These are phyloP conservation scores for Resseliella maxima DNA, from an alignment of 2,888 invertebrate genomes.

Conservation along the genomic window DNA sequence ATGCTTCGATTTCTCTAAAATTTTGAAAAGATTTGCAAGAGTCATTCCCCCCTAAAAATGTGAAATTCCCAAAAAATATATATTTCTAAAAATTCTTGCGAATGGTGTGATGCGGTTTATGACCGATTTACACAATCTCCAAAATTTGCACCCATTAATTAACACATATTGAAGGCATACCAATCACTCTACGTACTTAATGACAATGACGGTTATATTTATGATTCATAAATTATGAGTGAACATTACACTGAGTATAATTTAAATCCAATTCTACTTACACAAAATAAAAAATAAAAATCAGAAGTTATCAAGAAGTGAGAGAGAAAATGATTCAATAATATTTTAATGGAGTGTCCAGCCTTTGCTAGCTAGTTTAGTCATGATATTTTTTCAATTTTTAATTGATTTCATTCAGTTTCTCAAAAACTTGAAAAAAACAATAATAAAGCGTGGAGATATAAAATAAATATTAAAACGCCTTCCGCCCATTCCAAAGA, in stretches of 20 bases:
- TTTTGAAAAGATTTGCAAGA: too few relatives aligned
- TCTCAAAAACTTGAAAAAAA: not conserved
- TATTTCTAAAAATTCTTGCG: too few relatives aligned
- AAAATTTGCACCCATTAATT: too few relatives aligned
- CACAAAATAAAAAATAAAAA: not conserved
- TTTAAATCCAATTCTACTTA: not conserved
- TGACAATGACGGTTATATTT: too few relatives aligned
- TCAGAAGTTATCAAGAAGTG: not conserved
- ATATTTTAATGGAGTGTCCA: not conserved
- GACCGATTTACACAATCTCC: too few relatives aligned
- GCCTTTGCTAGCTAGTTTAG: not conserved
- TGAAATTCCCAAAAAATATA: too few relatives aligned
- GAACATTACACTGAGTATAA: not conserved
- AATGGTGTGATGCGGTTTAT: too few relatives aligned
- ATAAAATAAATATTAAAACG: not conserved
- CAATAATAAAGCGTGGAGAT: not conserved
- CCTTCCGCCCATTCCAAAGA: not conserved
- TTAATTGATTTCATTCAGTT: not conserved
- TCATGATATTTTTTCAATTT: not conserved
- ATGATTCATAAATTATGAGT: too few relatives aligned
- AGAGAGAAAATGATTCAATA: not conserved
- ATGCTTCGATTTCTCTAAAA: too few relatives aligned
- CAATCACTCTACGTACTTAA: too few relatives aligned
- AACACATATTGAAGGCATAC: too few relatives aligned
- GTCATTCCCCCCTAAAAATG: too few relatives aligned